Percentiles rank a stretch among this genome's conserved stretches.
Conservation (phyloP, 2,113 vertebrate species). For the Oreochromis aureus region DNA sequence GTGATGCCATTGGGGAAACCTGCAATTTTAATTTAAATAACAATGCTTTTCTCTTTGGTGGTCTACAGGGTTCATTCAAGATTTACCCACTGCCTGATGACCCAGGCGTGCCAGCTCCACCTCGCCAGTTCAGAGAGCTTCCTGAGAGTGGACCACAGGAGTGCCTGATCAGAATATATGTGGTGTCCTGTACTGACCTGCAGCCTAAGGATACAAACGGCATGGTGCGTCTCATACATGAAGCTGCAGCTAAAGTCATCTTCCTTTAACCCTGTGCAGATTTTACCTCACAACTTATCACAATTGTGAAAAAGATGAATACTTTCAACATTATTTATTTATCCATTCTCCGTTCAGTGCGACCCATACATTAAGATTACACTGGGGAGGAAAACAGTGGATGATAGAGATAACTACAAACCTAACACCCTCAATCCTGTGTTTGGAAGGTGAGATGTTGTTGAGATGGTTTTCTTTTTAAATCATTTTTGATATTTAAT, state of each 20-base stretch:
- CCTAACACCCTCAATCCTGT: slow-evolving; percentile 89
- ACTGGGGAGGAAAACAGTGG: slow-evolving; percentile 84
- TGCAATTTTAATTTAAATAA: not conserved
- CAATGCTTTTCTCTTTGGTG: not conserved
- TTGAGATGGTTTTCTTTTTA: not conserved
- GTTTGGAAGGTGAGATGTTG: slow-evolving; percentile 84
- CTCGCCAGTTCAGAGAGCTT: slow-evolving; percentile 88
- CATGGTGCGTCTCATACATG: slow-evolving; percentile 73
- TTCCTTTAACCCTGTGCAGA: not conserved
- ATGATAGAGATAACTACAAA: slow-evolving; percentile 91
- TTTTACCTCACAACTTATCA: not conserved
- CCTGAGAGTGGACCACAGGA: slow-evolving; percentile 91
- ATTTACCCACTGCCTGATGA: slow-evolving; percentile 88
- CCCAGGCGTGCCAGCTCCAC: slow-evolving; percentile 76
- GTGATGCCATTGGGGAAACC: not conserved
- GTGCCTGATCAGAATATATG: slow-evolving; percentile 89
- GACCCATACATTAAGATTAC: slow-evolving; percentile 95
- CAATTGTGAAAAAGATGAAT: not conserved
- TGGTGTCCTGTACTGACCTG: slow-evolving; percentile 80
- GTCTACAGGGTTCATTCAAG: slow-evolving; percentile 84
- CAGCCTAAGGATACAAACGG: slow-evolving; percentile 97
- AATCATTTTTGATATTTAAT: not conserved
- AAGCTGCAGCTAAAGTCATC: not conserved
- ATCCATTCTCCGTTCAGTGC: slow-evolving; percentile 72
- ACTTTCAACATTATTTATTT: not conserved